Conservation (phyloP, 2,113 vertebrate species). For the Actenoides lindsayi region DNA sequence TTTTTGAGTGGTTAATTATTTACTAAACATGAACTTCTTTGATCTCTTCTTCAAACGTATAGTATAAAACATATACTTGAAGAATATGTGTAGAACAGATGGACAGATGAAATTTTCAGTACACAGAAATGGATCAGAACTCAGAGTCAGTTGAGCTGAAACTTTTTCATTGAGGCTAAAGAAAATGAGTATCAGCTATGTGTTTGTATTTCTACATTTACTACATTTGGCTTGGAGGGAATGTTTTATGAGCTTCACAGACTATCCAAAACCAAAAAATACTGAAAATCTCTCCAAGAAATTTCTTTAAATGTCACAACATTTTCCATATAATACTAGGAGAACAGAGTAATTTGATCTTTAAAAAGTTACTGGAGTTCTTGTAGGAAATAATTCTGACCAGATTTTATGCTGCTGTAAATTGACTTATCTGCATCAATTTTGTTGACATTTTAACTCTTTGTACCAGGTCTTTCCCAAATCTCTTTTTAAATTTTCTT, state of each 20-base stretch:
- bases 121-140: background rate
- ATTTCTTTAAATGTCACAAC: background rate
- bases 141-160: background rate
- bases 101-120: background rate
- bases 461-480: background rate
- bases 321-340: background rate
- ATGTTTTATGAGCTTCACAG: background rate
- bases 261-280: slow-evolving; percentile 19
- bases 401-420: background rate
- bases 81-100: background rate
- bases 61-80: background rate
- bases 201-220: slow-evolving; percentile 8
- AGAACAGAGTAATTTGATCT: background rate
- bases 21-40: background rate
- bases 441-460: background rate
- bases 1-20: background rate
- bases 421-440: background rate
- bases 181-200: background rate
- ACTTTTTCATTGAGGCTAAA: background rate
- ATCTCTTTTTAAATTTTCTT: background rate
- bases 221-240: background rate
- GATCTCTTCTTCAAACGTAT: background rate
- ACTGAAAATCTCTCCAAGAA: slow-evolving; percentile 15
- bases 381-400: background rate
- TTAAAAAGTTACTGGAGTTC: background rate